Conservation (phyloP, 2,888 invertebrate species). For the Oxytorus armatus region DNA sequence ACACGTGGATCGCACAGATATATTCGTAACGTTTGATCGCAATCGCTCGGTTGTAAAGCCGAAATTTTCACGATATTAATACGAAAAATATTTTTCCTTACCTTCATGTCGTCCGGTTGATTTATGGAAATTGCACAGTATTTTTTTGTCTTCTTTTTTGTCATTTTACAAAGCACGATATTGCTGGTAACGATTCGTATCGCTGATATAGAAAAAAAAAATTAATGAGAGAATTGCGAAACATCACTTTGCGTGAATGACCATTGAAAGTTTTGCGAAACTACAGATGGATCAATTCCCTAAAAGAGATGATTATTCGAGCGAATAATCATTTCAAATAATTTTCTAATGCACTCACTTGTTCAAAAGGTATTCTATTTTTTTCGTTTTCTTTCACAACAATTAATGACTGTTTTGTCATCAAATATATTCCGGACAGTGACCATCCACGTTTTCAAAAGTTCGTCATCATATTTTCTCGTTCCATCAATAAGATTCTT, state of each 20-base stretch:
- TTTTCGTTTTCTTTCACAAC: background rate
- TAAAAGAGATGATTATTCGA: too few species aligned
- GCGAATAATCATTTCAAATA: background rate
- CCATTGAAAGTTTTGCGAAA: too few species aligned
- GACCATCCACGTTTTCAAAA: background rate
- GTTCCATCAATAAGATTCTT: constrained; percentile 10
- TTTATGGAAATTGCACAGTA: constrained; percentile 10
- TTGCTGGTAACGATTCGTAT: constrained; percentile 2
- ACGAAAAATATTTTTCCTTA: constrained; percentile 3
- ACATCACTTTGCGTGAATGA: too few species aligned
- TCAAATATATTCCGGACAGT: background rate
- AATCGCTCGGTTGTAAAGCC: constrained; percentile 11
- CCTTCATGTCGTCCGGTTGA: background rate
- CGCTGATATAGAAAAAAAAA: background rate
- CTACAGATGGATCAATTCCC: too few species aligned
- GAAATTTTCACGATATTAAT: constrained; percentile 15
- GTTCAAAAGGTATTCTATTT: background rate
- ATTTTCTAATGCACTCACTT: background rate
- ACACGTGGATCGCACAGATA: background rate
- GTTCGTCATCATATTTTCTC: constrained; percentile 19
- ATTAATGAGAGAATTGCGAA: too few species aligned
- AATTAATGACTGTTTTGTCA: background rate
- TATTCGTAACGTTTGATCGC: constrained; percentile 1
- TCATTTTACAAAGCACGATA: background rate
- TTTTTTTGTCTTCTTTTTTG: too few species aligned